A percentile compares a stretch with the other conserved stretches of the same genome.
These are phyloP conservation scores for Hyperopisus bebe DNA, from an alignment of 2,113 vertebrate species.

Conservation along the genomic window DNA sequence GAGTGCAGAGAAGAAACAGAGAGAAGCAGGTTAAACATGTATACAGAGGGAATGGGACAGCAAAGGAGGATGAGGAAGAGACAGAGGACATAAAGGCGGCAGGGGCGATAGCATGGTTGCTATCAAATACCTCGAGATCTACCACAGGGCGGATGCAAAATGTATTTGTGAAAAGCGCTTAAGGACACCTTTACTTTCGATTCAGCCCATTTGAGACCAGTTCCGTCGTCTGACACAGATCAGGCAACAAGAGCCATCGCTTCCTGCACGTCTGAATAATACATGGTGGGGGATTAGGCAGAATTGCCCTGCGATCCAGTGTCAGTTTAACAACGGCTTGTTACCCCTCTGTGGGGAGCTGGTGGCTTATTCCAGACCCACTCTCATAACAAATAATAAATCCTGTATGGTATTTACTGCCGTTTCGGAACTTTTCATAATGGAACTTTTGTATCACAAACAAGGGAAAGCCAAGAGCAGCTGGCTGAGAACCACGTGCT, in stretches of 20 bases:
- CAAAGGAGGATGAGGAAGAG: neutral
- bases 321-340: neutral
- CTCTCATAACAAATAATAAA: neutral
- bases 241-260: neutral
- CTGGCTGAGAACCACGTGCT: neutral
- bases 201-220: neutral
- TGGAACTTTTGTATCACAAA: neutral
- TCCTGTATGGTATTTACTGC: neutral
- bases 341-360: neutral
- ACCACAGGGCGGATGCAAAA: neutral
- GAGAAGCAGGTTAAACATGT: neutral
- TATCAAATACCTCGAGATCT: neutral
- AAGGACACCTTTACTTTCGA: neutral
- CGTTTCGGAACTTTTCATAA: neutral
- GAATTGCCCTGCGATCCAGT: neutral
- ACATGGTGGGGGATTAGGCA: neutral
- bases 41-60: neutral
- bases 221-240: neutral
- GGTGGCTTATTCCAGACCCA: neutral
- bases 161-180: neutral
- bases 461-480: neutral
- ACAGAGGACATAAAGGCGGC: neutral
- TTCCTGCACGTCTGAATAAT: conserved; percentile 10
- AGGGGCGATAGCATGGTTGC: neutral
- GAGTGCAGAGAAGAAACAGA: conserved; percentile 30